A percentile compares a stretch with the other conserved stretches of the same genome.
phyloP scores from a whole-genome alignment of 2,797 vertebrate genomes.

The Sebastiscus albofasciatus region DNA sequence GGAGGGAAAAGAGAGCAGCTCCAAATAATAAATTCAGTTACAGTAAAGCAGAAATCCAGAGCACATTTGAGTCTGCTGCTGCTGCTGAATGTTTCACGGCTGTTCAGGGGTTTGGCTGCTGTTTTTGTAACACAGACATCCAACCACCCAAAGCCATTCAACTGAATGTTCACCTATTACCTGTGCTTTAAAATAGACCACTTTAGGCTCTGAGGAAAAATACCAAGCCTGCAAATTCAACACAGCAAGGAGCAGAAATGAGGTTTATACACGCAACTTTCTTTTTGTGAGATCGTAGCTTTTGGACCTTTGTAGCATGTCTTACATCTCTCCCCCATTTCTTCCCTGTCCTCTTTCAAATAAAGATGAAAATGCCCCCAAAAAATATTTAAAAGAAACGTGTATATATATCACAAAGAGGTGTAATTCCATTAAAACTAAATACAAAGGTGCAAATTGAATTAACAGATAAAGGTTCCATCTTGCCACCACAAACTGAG shows the following conservation, averaged over 20 bases:
- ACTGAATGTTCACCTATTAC: conserved; percentile 56
- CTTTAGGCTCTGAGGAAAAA: background rate
- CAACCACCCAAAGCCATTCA: conserved; percentile 24
- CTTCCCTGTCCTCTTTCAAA: too few species aligned
- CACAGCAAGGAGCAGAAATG: background rate
- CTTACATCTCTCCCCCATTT: too few species aligned
- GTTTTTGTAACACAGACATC: conserved; percentile 27
- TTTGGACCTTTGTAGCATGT: too few species aligned
- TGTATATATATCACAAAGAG: too few species aligned
- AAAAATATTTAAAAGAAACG: too few species aligned
- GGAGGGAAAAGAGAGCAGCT: conserved; percentile 22
- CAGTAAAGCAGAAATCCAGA: conserved; percentile 59
- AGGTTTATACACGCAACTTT: background rate
- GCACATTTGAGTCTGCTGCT: conserved; percentile 11
- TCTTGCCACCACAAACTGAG: too few species aligned
- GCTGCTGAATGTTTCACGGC: conserved; percentile 31
- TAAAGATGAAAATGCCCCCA: too few species aligned
- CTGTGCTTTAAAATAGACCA: conserved; percentile 31
- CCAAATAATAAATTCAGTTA: conserved; percentile 57
- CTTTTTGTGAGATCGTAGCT: background rate
- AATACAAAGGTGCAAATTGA: too few species aligned
- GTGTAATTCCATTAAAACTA: too few species aligned
- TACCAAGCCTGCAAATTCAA: conserved; percentile 8
- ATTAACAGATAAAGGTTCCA: too few species aligned
- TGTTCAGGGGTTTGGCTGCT: conserved; percentile 39